Base-by-base conservation (phyloP, 2,888 invertebrate genomes). In the Machimus atricapillus region DNA sequence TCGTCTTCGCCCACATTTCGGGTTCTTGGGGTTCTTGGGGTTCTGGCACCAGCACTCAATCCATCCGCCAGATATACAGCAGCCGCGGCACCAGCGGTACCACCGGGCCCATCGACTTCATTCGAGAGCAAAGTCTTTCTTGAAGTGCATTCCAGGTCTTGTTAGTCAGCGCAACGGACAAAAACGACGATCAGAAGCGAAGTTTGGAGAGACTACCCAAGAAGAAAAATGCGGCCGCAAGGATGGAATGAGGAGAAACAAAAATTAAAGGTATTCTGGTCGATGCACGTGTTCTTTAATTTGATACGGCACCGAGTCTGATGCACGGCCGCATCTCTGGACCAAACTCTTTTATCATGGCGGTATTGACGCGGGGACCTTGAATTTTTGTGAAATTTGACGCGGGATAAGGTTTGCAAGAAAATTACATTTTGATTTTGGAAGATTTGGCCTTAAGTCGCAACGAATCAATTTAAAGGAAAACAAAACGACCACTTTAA, bases 281-380 rank as follows among this genome's bases (percentile, higher is more conserved):
- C 43, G 85, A 74, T 86, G 85, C 85, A 86, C 85, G 85, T 86
- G 85, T 86, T 86, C 85, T 86, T 86, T 77, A 86, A 86, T 86
- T 86, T 52, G 85, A 86, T 86, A 82, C 82, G 66, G 82, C 58
- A 66, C 34, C 46, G 82, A 58, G 37, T 7, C 66, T 66, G 27
- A 66, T 27, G 66, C 23, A 27, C 27, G 66, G 66, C 66, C 66
- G 23, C 66, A 66, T 66, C 66, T 27, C 2, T 66, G 23, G 66
- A 12, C 27, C 12, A 12, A 66, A 66, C 66, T 23, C 19, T 66
- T 52, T 52, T 52, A 52, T 52, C 52, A n/a, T 52, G 19, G 52
- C n/a, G 52, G 52, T 52, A 52, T 52, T 52, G n/a, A 52, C 52
- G 52, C 19, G 52, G 52, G n/a, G 52, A 52, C 52, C 52, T 52